phyloP scores from a whole-genome alignment of 2,797 vertebrate species.

The Chrosomus eos region DNA sequence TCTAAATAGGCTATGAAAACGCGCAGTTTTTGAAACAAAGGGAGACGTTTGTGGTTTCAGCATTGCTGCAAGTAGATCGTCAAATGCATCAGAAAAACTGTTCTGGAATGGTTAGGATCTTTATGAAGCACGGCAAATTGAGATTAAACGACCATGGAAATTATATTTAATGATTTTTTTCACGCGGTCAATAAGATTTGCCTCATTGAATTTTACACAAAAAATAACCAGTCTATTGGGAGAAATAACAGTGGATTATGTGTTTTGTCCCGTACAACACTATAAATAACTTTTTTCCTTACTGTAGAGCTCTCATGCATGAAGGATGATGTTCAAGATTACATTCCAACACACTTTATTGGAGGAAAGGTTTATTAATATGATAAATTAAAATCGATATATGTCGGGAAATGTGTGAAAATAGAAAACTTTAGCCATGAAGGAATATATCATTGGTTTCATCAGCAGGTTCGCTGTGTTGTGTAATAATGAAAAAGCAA shows the following conservation, averaged over 20 bases:
- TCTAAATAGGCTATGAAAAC: neutral
- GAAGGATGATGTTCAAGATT: neutral
- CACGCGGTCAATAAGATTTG: too few species aligned
- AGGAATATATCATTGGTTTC: neutral
- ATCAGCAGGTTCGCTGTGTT: constrained; percentile 10
- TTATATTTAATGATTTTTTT: neutral
- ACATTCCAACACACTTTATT: neutral
- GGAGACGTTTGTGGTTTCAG: constrained; percentile 64
- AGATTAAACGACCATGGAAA: neutral
- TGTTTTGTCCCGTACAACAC: constrained; percentile 33
- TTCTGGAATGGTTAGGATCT: neutral
- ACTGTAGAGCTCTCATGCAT: constrained; percentile 5
- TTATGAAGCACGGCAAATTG: neutral
- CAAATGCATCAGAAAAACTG: constrained; percentile 13
- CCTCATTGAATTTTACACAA: neutral
- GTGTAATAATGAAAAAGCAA: constrained; percentile 31
- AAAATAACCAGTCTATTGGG: neutral
- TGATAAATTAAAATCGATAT: neutral
- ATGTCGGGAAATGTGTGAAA: neutral
- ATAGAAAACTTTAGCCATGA: neutral
- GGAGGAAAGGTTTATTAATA: neutral
- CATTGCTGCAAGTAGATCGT: constrained; percentile 59
- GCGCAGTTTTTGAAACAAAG: constrained; percentile 56
- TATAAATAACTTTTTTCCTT: constrained; percentile 47
- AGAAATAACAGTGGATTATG: neutral